These are phyloP conservation scores for Pterocles burchelli DNA, from an alignment of 2,113 vertebrate genomes.

Conservation along the genomic window DNA sequence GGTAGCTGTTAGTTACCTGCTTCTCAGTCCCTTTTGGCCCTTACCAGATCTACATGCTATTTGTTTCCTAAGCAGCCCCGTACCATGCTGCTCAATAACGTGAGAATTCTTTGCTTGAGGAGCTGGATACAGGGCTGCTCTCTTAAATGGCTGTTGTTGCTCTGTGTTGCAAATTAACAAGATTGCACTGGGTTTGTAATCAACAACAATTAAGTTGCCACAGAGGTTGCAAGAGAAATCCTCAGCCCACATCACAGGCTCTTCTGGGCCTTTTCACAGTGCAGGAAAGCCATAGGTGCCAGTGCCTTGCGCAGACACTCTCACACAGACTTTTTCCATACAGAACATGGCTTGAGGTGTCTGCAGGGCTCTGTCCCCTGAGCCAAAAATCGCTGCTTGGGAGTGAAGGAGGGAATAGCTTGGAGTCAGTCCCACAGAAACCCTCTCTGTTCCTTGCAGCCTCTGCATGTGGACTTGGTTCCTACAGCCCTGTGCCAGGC, in stretches of 20 bases:
- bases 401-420: background rate
- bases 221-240: background rate
- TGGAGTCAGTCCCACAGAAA: background rate
- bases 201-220: slow-evolving; percentile 39
- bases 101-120: background rate
- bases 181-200: slow-evolving; percentile 41
- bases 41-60: background rate
- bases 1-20: background rate
- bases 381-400: background rate
- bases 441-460: background rate
- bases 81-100: background rate
- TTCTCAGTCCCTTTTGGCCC: background rate
- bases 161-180: slow-evolving; percentile 34
- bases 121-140: background rate
- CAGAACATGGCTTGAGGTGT: background rate
- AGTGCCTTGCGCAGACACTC: background rate
- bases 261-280: background rate
- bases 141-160: slow-evolving; percentile 13
- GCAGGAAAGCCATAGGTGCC: background rate
- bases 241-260: background rate
- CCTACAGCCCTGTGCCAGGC: background rate
- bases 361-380: background rate
- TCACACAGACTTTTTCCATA: background rate
- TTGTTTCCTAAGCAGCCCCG: background rate
- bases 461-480: background rate